Base-by-base conservation (phyloP, 2,888 invertebrate species). In the Nomada hirtipes region DNA sequence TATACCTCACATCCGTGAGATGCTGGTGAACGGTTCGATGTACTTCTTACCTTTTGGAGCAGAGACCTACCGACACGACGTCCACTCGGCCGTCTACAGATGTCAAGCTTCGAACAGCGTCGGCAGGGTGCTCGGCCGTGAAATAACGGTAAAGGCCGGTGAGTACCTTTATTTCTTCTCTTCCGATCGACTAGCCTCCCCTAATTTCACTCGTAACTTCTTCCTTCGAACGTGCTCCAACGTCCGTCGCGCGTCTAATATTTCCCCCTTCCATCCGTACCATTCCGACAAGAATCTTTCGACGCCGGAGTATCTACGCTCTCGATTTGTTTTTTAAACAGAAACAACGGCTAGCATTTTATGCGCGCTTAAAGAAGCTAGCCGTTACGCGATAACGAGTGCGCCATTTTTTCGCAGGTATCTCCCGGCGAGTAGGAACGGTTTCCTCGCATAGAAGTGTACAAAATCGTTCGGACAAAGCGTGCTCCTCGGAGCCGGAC, bases 111-210 rank as follows among this genome's bases (percentile, higher is more conserved):
- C 93, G 89, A 97, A 97, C 94, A 94, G 95, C 85, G 96, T 97
- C 79, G 97, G 97, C 53, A 95, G 95, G 73, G 96, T 98, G 69
- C 95, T 98, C 89, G 98, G 98, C 90, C 96, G 97, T 89, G 97
- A 97, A 93, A 97, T 98, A 88, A 97, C 97, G 92, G 97, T 98
- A 78, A 97, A 97, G 94, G 98, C 98, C 91, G 98, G 98, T 98
- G 94, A 95, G 95, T 94, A 73, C 72, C 72, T 84, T 75, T 82
- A 79, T 82, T 83, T 79, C 79, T 53, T 63, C 70, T 47, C 76
- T 84, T 84, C 82, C 81, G 57, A 67, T 76, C 87, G 84, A 87
- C 87, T 77, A 70, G 61, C 63, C 63, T 65, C 60, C 42, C 18
- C 15, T 7, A 36, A 36, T 11, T 23, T 47, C 53, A 18, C n/a